phyloP scores from a whole-genome alignment of 2,888 invertebrate species.

The Watsonalla binaria region DNA sequence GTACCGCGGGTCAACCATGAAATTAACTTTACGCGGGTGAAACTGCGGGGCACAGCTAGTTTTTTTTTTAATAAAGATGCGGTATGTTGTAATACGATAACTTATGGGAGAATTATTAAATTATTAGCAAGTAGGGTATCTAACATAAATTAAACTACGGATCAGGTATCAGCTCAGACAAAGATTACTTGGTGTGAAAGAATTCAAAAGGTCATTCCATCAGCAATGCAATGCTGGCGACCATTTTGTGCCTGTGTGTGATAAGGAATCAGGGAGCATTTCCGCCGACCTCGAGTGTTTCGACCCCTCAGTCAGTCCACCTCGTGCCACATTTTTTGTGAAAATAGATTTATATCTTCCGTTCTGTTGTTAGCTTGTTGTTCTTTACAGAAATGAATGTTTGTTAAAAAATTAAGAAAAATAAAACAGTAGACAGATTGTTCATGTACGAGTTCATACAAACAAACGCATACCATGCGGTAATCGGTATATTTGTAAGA shows the following conservation, averaged over 20 bases:
- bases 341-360: constrained; percentile 51
- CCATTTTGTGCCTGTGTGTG: constrained; percentile 8
- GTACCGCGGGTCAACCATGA: too few species aligned
- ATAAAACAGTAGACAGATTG: neutral
- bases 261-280: constrained; percentile 22
- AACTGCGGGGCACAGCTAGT: too few species aligned
- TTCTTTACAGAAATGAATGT: constrained; percentile 7
- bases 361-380: constrained; percentile 24
- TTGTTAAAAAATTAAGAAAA: neutral
- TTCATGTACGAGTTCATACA: neutral
- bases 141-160: too few species aligned
- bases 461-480: too few species aligned
- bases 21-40: too few species aligned
- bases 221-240: constrained; percentile 36
- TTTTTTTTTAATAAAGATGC: too few species aligned
- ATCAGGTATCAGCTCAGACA: too few species aligned
- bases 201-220: constrained; percentile 7
- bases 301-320: constrained; percentile 27
- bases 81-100: too few species aligned
- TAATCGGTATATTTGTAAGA: too few species aligned
- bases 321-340: constrained; percentile 36
- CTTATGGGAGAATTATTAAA: too few species aligned
- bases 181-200: neutral
- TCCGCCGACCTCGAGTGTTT: constrained; percentile 36
- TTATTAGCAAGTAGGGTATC: too few species aligned